Conservation (phyloP, 2,113 vertebrate species). For the Megaceryle torquata region DNA sequence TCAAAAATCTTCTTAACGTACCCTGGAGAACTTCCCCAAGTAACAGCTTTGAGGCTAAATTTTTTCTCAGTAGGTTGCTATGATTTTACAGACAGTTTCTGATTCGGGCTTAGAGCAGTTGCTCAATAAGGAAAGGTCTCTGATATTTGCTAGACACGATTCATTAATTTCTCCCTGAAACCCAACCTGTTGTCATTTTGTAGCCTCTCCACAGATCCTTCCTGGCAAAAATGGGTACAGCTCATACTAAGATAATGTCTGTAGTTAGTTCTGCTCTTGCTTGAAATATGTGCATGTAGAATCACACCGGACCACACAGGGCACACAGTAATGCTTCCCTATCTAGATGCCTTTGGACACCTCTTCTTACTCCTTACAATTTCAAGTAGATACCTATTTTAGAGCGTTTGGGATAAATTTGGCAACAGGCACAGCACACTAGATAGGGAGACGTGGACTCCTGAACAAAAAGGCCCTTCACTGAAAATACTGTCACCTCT, state of each 20-base stretch:
- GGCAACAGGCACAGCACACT: neutral
- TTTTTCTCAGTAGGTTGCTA: neutral
- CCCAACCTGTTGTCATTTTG: neutral
- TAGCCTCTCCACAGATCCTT: neutral
- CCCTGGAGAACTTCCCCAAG: neutral
- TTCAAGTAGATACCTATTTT: neutral
- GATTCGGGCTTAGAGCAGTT: neutral
- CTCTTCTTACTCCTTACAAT: neutral
- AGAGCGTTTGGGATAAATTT: neutral
- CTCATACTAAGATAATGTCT: neutral
- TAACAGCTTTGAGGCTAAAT: neutral
- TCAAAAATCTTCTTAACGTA: neutral
- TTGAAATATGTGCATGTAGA: fast-evolving
- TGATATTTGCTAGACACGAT: neutral
- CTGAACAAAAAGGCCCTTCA: neutral
- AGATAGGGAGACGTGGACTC: neutral
- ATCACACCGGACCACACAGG: neutral
- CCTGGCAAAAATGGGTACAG: neutral
- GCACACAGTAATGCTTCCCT: neutral
- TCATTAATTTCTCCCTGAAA: neutral
- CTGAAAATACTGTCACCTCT: neutral
- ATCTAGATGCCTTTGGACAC: neutral
- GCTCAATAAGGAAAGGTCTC: neutral
- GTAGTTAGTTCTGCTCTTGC: neutral
- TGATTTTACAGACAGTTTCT: neutral